Conservation (phyloP, 2,888 invertebrate species). For the Harpalus rufipes region DNA sequence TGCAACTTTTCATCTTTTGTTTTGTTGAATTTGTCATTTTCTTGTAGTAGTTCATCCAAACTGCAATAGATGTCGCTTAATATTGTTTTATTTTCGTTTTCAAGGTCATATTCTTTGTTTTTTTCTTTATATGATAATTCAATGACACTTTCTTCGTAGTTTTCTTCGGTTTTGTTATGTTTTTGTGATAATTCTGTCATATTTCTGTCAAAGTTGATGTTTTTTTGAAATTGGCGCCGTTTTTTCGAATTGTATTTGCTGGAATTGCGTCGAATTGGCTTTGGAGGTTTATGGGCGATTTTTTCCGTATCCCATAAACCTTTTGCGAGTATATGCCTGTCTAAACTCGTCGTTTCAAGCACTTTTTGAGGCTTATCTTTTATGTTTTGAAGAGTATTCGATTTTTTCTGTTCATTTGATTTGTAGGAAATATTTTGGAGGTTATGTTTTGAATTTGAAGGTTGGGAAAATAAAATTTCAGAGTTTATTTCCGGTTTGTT, state of each 20-base stretch:
- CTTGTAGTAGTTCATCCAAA: slow-evolving; percentile 73
- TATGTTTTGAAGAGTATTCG: slow-evolving; percentile 68
- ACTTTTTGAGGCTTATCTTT: slow-evolving; percentile 51
- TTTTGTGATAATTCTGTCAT: neutral
- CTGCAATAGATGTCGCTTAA: slow-evolving; percentile 75
- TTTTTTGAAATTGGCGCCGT: slow-evolving; percentile 58
- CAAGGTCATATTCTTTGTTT: slow-evolving; percentile 75
- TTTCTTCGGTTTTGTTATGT: neutral
- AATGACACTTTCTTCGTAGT: slow-evolving; percentile 72
- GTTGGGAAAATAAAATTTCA: slow-evolving; percentile 56
- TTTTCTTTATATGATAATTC: slow-evolving; percentile 76
- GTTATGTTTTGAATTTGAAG: neutral
- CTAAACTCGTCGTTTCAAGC: slow-evolving; percentile 76
- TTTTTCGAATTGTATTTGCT: slow-evolving; percentile 75
- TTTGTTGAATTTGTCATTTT: slow-evolving; percentile 3
- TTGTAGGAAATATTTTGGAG: neutral
- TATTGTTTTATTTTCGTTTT: slow-evolving; percentile 71
- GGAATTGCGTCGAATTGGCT: slow-evolving; percentile 84
- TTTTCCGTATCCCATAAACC: slow-evolving; percentile 75
- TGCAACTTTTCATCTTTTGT: slow-evolving; percentile 69
- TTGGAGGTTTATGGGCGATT: slow-evolving; percentile 87
- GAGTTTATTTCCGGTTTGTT: slow-evolving; percentile 75
- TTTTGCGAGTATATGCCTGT: slow-evolving; percentile 76
- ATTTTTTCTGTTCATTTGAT: slow-evolving; percentile 64
- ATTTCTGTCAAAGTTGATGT: slow-evolving; percentile 64